A percentile compares a stretch with the other conserved stretches of the same genome.
These are phyloP conservation scores for Platyscapa corneri DNA, from an alignment of 1,140 invertebrate species.

Conservation along the genomic window DNA sequence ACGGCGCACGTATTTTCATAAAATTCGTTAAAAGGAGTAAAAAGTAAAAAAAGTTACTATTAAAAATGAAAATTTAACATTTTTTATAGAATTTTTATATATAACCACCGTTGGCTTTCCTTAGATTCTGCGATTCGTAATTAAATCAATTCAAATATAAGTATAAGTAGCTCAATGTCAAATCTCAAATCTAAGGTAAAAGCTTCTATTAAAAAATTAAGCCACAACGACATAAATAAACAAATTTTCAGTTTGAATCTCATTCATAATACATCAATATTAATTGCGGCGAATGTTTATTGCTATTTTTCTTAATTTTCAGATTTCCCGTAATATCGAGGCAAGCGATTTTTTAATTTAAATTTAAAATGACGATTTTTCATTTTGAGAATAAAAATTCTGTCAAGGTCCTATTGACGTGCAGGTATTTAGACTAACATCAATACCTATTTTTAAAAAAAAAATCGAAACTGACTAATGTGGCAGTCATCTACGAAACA, in stretches of 20 bases:
- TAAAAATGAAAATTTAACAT: no score
- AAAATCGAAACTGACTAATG: conserved; percentile 3
- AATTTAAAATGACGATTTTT: neutral
- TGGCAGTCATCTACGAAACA: neutral
- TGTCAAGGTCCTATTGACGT: neutral
- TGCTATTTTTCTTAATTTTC: neutral
- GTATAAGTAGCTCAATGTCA: neutral
- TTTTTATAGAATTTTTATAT: no score
- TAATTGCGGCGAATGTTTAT: neutral
- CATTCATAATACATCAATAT: neutral
- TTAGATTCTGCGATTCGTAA: neutral
- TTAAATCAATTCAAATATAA: neutral
- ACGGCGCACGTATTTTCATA: no score
- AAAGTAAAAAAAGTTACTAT: no score
- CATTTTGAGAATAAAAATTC: conserved; percentile 11
- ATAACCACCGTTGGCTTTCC: no score
- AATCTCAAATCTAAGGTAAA: no score
- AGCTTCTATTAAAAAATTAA: no score
- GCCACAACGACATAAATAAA: no score
- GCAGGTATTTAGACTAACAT: conserved; percentile 4
- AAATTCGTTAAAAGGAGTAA: no score
- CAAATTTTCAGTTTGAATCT: no score
- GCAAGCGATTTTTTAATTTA: neutral
- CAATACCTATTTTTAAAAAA: conserved; percentile 14
- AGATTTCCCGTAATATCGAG: neutral